phyloP scores from a whole-genome alignment of 64 coral and sea anemone genomes.

The Porites lutea region DNA sequence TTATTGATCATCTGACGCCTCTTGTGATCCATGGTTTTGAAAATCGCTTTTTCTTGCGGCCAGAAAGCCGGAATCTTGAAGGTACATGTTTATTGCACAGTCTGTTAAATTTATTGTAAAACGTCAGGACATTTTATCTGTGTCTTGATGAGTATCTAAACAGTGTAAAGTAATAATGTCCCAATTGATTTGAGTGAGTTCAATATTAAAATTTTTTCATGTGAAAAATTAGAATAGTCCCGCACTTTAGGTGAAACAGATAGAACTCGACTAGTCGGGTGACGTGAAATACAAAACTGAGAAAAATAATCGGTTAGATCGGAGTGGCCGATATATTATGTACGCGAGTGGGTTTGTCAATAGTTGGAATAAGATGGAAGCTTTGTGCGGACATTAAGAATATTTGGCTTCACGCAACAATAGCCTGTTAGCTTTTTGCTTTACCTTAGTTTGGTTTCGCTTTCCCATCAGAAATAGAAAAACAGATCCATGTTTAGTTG shows the following conservation, averaged over 20 bases:
- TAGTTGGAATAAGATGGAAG: conserved; percentile 25
- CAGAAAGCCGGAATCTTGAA: background rate
- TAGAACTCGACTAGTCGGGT: background rate
- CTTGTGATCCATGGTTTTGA: conserved; percentile 48
- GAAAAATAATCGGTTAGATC: conserved; percentile 41
- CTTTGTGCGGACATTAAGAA: conserved; percentile 21
- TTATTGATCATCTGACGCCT: conserved; percentile 35
- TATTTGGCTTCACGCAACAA: background rate
- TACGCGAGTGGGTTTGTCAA: conserved; percentile 44
- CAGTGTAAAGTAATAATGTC: background rate
- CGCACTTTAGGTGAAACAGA: conserved; percentile 5
- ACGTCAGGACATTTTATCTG: conserved; percentile 19
- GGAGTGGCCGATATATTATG: background rate
- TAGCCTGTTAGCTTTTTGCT: conserved; percentile 17
- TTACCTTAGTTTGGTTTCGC: background rate
- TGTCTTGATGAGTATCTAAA: background rate
- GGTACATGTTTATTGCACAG: conserved; percentile 31
- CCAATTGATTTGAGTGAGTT: background rate
- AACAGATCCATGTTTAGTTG: background rate
- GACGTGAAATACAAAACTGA: conserved; percentile 29
- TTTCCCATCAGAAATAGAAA: background rate
- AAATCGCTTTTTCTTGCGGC: conserved; percentile 8
- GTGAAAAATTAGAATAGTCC: conserved; percentile 21
- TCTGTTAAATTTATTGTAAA: conserved; percentile 47
- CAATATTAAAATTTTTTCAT: conserved; percentile 9